A percentile compares a stretch with the other conserved stretches of the same genome.
Evolutionary conservation across 1,140 invertebrate species (phyloP).

Genomic region (Atopsyche davidsoni): DNA sequence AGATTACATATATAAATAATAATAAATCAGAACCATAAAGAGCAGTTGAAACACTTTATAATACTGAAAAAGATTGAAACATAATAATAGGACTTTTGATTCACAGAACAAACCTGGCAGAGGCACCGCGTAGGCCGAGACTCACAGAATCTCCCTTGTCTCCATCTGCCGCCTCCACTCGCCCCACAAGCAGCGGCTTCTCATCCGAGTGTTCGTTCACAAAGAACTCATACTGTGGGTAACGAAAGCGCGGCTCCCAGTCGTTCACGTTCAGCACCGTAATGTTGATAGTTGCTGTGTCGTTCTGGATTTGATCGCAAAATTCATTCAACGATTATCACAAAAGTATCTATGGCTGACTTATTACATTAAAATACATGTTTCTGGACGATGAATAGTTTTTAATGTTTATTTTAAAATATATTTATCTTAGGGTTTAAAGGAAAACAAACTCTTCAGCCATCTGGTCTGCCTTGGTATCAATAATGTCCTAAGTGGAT

Average conservation of each 20-base stretch:
- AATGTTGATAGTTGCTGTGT: slow-evolving; percentile 64
- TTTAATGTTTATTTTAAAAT: no score
- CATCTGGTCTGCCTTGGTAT: no score
- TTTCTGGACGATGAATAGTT: no score
- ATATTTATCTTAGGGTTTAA: no score
- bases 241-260: slow-evolving; percentile 84
- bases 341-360: no score
- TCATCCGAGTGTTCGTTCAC: slow-evolving; percentile 48
- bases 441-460: no score
- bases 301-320: slow-evolving; percentile 57
- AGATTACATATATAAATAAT: background rate
- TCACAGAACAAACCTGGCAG: slow-evolving; percentile 52
- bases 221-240: slow-evolving; percentile 80
- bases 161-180: slow-evolving; percentile 71
- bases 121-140: slow-evolving; percentile 63
- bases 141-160: slow-evolving; percentile 68
- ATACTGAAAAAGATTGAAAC: background rate
- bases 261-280: slow-evolving; percentile 85
- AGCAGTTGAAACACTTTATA: background rate
- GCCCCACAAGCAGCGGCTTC: slow-evolving; percentile 51
- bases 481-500: background rate
- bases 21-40: background rate
- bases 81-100: background rate
- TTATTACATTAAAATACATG: no score
- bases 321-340: background rate